phyloP scores from a whole-genome alignment of 2,888 invertebrate genomes.

The Labia minor region DNA sequence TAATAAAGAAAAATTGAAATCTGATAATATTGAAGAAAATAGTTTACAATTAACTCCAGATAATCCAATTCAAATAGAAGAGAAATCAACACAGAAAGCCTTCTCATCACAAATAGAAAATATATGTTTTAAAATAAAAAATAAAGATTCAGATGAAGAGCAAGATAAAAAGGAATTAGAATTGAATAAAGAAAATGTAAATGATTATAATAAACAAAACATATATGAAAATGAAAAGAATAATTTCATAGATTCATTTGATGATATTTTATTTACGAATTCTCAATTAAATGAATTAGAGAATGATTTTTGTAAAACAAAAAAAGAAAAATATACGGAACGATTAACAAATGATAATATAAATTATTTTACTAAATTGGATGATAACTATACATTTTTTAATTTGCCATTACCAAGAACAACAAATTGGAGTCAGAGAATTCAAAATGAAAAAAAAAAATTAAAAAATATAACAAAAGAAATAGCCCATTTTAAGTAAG shows the following conservation, averaged over 20 bases:
- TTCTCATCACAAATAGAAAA: neutral
- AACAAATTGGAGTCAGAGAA: neutral
- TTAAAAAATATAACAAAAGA: neutral
- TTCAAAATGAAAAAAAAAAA: neutral
- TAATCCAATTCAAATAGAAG: neutral
- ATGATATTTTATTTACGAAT: neutral
- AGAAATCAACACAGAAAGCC: neutral
- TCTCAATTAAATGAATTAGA: neutral
- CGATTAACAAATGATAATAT: neutral
- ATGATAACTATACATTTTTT: neutral
- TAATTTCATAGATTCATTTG: neutral
- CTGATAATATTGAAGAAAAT: neutral
- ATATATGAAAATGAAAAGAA: neutral
- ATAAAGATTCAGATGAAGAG: no score
- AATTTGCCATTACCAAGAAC: neutral
- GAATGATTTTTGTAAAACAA: neutral
- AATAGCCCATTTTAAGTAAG: neutral
- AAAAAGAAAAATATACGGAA: neutral
- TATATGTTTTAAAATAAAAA: no score
- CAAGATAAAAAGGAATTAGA: no score
- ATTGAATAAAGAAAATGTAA: no score
- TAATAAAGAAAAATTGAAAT: neutral
- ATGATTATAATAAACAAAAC: no score
- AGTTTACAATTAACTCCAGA: neutral
- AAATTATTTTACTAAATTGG: no score